Base-by-base conservation (phyloP, 1,140 invertebrate species). In the Helicorthomorpha holstii region DNA sequence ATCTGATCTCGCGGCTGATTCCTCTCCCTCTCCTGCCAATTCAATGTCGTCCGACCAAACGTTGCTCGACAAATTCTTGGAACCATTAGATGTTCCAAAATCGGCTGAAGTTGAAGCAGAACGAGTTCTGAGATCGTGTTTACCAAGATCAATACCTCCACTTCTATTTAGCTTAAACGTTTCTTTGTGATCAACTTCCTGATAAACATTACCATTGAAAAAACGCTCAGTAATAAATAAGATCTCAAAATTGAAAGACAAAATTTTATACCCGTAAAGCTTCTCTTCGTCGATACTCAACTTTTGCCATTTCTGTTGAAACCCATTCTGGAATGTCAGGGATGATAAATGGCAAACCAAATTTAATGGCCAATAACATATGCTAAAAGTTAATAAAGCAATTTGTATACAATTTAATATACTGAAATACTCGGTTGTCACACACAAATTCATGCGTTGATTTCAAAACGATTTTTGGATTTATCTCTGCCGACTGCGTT, bases 261-360 rank as follows among this genome's bases (percentile, higher is more conserved):
- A 7, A 34, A 34, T 34, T 51, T n/a, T 46, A 66, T 52, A 69
- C 62, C 59, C 64, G 69, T 19, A 64, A 61, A 24, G 72, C 73
- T 57, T 75, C 70, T 49, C 71, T 60, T 38, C 73, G 55, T 52
- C 66, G 64, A 56, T 73, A 74, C 57, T 76, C 74, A 10, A 71
- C 59, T 54, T 69, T 70, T 3, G 73, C 73, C 59, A 69, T 71
- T 58, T 76, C 70, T 16, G 67, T 65, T 27, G 65, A 63, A 14
- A 98, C 77, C 84, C 87, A 91, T 29, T 78, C 76, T 1, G 93
- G 92, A 57, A 94, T 77, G 68, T 94, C 87, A 0, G 92, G 91
- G 55, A 97, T 85, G 0, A 84, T 79, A 65, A 83, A 80, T 25
- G 84, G 83, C 22, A 94, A 76, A 1, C 80, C 73, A 53, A 92